Evolutionary conservation across 2,113 vertebrate genomes (phyloP).

Genomic region (Chrysochloris asiatica): DNA sequence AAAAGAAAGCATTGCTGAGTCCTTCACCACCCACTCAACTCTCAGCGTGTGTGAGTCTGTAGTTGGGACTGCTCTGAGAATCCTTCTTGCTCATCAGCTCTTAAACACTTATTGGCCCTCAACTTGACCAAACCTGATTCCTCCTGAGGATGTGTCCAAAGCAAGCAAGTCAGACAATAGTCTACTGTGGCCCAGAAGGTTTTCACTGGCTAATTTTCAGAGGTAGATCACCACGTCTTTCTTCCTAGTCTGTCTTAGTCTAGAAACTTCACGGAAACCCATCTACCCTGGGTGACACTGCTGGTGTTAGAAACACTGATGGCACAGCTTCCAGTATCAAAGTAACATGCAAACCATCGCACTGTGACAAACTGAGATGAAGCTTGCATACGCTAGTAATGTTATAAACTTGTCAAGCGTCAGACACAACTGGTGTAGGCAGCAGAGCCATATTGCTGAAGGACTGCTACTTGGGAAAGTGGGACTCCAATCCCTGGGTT

Average conservation of each 20-base stretch:
- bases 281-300: background rate
- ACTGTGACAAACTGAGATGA: background rate
- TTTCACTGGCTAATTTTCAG: background rate
- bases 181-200: background rate
- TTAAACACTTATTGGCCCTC: background rate
- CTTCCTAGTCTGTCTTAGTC: background rate
- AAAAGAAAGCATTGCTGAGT: background rate
- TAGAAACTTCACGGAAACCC: background rate
- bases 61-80: background rate
- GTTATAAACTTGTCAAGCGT: background rate
- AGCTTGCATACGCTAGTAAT: background rate
- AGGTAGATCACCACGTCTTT: background rate
- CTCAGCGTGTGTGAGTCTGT: background rate
- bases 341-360: background rate
- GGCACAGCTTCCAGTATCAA: background rate
- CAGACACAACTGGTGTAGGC: background rate
- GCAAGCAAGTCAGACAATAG: background rate
- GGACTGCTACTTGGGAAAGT: too few species aligned
- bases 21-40: background rate
- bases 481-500: background rate
- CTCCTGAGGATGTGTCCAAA: background rate
- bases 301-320: background rate
- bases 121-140: background rate
- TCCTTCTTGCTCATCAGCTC: background rate
- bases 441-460: background rate